These are phyloP conservation scores for Tethea ocularis DNA, from an alignment of 2,888 invertebrate species.

Conservation along the genomic window DNA sequence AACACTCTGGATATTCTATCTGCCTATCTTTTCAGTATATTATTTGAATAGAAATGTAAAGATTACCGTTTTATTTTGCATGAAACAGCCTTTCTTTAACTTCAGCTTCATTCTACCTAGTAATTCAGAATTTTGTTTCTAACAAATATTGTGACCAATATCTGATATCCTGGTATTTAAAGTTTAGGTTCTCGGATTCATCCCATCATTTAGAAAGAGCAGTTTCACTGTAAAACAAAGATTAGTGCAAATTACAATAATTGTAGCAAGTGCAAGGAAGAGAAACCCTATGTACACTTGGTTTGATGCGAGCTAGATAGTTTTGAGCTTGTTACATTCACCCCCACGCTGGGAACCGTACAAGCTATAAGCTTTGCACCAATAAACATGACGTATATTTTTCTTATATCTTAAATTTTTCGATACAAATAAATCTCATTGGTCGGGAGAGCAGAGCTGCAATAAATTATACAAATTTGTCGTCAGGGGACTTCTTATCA, in stretches of 20 bases:
- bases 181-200: neutral
- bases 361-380: constrained; percentile 15
- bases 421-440: too few species aligned
- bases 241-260: constrained; percentile 1
- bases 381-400: constrained; percentile 1
- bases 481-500: too few species aligned
- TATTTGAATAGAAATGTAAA: neutral
- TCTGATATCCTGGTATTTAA: neutral
- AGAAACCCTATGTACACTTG: constrained; percentile 17
- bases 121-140: neutral
- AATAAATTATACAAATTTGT: too few species aligned
- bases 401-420: too few species aligned
- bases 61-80: neutral
- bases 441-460: too few species aligned
- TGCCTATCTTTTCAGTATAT: neutral
- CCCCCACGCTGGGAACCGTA: constrained; percentile 20
- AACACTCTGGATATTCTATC: neutral
- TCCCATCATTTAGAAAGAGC: neutral
- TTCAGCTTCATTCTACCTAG: neutral
- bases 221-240: neutral
- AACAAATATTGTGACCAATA: neutral
- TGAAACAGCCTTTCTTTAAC: neutral
- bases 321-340: constrained; percentile 20
- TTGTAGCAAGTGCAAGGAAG: constrained; percentile 19
- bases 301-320: constrained; percentile 19